Percentiles rank a stretch among this genome's conserved stretches.
phyloP scores from a whole-genome alignment of 2,113 vertebrate genomes.

The Nibea coibor region DNA sequence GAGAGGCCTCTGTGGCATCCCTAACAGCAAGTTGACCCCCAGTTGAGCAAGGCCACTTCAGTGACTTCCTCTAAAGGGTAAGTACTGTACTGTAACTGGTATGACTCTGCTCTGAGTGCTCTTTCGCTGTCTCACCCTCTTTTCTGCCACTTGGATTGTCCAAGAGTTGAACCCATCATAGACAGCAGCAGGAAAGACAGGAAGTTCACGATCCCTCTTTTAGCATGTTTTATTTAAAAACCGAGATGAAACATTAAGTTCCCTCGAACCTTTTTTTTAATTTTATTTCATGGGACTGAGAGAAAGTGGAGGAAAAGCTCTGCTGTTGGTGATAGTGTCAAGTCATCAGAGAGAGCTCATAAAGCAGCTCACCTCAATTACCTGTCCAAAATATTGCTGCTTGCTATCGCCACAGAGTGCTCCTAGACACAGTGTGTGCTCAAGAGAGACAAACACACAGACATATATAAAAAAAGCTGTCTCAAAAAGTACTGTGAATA shows the following conservation, averaged over 20 bases:
- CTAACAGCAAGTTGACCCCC: conserved; percentile 64
- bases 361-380: conserved; percentile 55
- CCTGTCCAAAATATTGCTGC: conserved; percentile 30
- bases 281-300: neutral
- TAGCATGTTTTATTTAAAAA: conserved; percentile 73
- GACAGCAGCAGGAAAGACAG: conserved; percentile 35
- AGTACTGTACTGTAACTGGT: conserved; percentile 61
- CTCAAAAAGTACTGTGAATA: neutral
- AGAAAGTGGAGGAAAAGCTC: neutral
- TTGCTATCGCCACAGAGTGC: neutral
- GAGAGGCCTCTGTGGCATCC: conserved; percentile 41
- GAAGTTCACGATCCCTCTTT: conserved; percentile 59
- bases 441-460: neutral
- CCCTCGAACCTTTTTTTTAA: conserved; percentile 14
- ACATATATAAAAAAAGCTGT: neutral
- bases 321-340: conserved; percentile 36
- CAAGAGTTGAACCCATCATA: conserved; percentile 52
- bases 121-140: conserved; percentile 51
- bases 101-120: conserved; percentile 60
- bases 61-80: conserved; percentile 62
- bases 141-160: conserved; percentile 48
- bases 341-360: conserved; percentile 29
- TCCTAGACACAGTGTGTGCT: neutral
- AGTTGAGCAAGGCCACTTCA: conserved; percentile 55
- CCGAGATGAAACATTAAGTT: conserved; percentile 74